Evolutionary conservation across 1,140 invertebrate species (phyloP), one percentile per base, ranked within the genome.

Genomic region (Brachionus sp.): DNA sequence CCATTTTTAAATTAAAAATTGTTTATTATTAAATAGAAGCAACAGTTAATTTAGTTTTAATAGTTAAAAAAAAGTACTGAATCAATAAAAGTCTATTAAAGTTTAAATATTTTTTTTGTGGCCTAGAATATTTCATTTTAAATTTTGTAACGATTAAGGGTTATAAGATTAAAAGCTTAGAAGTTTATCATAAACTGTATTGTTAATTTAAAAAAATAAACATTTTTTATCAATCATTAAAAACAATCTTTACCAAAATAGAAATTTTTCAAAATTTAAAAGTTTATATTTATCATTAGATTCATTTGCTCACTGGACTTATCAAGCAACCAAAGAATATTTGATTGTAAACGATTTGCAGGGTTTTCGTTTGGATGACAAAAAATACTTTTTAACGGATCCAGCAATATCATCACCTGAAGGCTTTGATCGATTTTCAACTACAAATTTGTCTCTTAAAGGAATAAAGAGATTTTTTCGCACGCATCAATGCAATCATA

Each of bases 271-370:
- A 29, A 64, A 23, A 0, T 62, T 64, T 62, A 4, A 19, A 62
- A 62, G 10, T 62, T 12, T 62, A 9, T 23, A 25, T 62, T 19
- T 35, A 35, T 2, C 25, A 25, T 33, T 35, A 53, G 42, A 77
- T 29, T 23, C 73, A n/a, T 77, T 77, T 53, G 12, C 73, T 77
- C 73, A 77, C 33, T 77, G 73, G 73, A 77, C n/a, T 16, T 77
- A 77, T 77, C 23, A 77, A 42, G 25, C 25, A 6, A 77, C 73
- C 19, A 25, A 29, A 33, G 73, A 50, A 35, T 50, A 50, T 53
- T 50, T 77, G 25, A 77, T 77, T 13, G 73, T 77, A 0, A 29
- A 42, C n/a, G 73, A 77, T 39, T 77, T 77, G 9, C 73, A 77
- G 53, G 73, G 73, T n/a, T n/a, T 50, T 50, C 44, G 44, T 5